Evolutionary conservation across 2,888 invertebrate species (phyloP).

Genomic region (Hydrotaea diabolus): DNA sequence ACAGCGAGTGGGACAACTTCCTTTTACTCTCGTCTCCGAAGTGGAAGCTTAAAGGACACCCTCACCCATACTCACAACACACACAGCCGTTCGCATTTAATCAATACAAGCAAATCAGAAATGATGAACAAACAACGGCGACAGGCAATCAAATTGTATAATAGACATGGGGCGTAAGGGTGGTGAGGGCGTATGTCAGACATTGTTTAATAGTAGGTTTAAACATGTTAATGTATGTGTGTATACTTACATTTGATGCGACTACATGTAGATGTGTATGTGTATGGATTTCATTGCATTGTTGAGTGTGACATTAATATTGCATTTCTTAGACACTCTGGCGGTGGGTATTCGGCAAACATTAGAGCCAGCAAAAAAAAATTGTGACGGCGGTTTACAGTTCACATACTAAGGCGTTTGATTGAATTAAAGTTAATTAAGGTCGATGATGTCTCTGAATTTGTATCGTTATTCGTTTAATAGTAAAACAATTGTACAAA

Average conservation of each 20-base stretch:
- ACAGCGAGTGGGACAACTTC: not conserved
- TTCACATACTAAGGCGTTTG: not conserved
- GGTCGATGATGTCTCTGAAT: no score
- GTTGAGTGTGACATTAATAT: constrained; percentile 58
- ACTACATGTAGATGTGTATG: not conserved
- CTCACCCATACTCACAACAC: no score
- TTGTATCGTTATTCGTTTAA: no score
- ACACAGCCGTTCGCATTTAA: not conserved
- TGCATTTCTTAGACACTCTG: constrained; percentile 41
- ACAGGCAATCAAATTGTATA: constrained; percentile 15
- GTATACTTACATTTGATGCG: not conserved
- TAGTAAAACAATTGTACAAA: no score
- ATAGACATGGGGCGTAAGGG: not conserved
- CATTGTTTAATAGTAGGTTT: not conserved
- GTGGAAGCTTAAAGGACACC: no score
- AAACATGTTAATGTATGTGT: not conserved
- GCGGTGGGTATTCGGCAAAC: not conserved
- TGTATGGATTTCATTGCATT: constrained; percentile 28
- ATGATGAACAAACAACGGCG: constrained; percentile 13
- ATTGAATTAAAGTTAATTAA: no score
- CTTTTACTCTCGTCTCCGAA: not conserved
- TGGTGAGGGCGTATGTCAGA: not conserved
- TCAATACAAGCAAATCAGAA: constrained; percentile 30
- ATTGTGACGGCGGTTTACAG: not conserved
- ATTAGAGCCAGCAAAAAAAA: not conserved